phyloP scores from a whole-genome alignment of 2,888 invertebrate genomes.

The Esperia sulphurella region DNA sequence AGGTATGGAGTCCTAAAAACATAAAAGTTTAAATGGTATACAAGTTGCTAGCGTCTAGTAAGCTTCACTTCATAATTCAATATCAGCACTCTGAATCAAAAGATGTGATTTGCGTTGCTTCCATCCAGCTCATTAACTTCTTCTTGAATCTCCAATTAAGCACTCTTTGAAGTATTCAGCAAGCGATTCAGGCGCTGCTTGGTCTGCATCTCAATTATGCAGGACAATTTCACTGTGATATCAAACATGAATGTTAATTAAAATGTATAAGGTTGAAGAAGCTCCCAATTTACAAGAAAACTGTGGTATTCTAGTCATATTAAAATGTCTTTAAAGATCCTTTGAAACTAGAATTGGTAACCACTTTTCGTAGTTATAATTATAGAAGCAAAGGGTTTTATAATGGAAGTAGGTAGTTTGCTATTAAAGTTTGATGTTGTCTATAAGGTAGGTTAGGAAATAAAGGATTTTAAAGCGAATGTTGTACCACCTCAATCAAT shows the following conservation, averaged over 20 bases:
- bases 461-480: too few relatives aligned
- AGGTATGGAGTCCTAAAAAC: too few relatives aligned
- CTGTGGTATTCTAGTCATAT: neutral
- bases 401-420: neutral
- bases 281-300: neutral
- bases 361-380: neutral
- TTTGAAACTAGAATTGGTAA: neutral
- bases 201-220: constrained; percentile 50
- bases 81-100: neutral
- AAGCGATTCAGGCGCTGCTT: constrained; percentile 38
- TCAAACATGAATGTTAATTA: constrained; percentile 20
- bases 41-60: neutral
- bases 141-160: constrained; percentile 62
- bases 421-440: too few relatives aligned
- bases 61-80: neutral
- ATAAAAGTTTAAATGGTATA: too few relatives aligned
- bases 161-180: constrained; percentile 58
- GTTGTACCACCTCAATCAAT: too few relatives aligned
- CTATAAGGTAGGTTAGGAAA: too few relatives aligned
- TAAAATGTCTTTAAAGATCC: neutral
- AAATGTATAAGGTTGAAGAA: constrained; percentile 14
- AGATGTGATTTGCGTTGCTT: neutral
- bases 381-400: neutral
- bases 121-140: constrained; percentile 52
- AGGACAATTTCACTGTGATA: constrained; percentile 42